Evolutionary conservation across 2,888 invertebrate genomes (phyloP), one percentile per base, ranked within the genome.

Genomic region (Gortyna flavago): DNA sequence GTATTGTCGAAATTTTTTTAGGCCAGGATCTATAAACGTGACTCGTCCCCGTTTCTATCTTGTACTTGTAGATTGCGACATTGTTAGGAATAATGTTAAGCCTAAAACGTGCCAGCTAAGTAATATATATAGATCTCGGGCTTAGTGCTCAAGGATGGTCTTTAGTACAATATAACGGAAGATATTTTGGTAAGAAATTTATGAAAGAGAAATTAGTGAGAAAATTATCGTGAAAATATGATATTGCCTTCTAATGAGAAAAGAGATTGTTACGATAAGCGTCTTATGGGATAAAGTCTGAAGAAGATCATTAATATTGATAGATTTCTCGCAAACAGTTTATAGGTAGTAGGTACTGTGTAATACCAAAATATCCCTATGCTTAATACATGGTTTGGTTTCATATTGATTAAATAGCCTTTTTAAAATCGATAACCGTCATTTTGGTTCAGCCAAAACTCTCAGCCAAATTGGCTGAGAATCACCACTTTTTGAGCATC

Each of bases 221-320:
- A 68, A 62, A 51, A 41, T 62, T 21, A 54, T 66, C 16, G 61
- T 21, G 69, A 66, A 61, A 44, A 65, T 35, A n/a, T 59, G 18
- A 35, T 65, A 25, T 29, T 51, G 35, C 0, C 25, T 25, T 21
- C 6, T 57, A 59, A 51, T 1, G 16, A 21, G n/a, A 44, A 68
- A 25, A 59, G 0, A n/a, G 32, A 2, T 48, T 68, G 25, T 48
- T 80, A n/a, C 44, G 35, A 21, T 80, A 54, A 51, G 11, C 32
- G 2, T 54, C 32, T 68, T 79, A 69, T 35, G 25, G 44, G 25
- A 54, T 69, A 25, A 44, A 35, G 70, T 44, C 51, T 41, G 29
- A 79, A 79, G n/a, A 3, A 61, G 32, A 41, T 67, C n/a, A 8
- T 61, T 32, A 54, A 54, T 25, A 67, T 29, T n/a, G 29, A 51